phyloP scores from a whole-genome alignment of 2,113 vertebrate genomes.

The Coptodon bakossiorum region DNA sequence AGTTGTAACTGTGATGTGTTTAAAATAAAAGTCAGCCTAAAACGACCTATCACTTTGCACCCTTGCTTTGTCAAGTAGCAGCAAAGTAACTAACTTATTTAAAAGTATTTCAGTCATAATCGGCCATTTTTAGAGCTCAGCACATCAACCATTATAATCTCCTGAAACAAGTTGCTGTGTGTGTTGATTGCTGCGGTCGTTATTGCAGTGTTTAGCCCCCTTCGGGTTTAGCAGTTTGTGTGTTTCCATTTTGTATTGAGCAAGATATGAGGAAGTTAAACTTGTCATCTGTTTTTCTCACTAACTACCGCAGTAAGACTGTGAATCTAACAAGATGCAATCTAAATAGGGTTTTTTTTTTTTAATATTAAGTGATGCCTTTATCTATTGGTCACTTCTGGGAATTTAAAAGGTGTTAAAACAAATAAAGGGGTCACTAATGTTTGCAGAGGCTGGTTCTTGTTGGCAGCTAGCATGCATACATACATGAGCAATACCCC shows the following conservation, averaged over 20 bases:
- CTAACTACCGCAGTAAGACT: not conserved
- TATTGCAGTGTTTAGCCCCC: not conserved
- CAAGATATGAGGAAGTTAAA: conserved; percentile 9
- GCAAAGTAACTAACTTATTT: not conserved
- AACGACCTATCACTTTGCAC: not conserved
- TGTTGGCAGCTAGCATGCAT: not conserved
- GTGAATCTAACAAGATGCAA: not conserved
- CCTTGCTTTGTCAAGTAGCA: not conserved
- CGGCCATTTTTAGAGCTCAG: not conserved
- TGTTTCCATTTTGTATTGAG: not conserved
- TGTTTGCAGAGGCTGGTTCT: not conserved
- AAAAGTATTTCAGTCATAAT: not conserved
- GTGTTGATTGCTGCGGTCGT: not conserved
- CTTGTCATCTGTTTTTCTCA: not conserved
- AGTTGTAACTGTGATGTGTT: not conserved
- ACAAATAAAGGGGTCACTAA: not conserved
- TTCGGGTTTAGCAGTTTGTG: not conserved
- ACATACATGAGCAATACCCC: not conserved
- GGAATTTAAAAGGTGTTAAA: not conserved
- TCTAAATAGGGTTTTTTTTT: accelerated
- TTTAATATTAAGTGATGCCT: not conserved
- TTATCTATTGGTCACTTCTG: not conserved
- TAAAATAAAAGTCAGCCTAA: not conserved
- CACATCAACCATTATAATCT: not conserved
- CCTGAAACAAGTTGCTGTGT: not conserved